Evolutionary conservation across 1,140 invertebrate species (phyloP).

Genomic region (Cherax quadricarinatus): DNA sequence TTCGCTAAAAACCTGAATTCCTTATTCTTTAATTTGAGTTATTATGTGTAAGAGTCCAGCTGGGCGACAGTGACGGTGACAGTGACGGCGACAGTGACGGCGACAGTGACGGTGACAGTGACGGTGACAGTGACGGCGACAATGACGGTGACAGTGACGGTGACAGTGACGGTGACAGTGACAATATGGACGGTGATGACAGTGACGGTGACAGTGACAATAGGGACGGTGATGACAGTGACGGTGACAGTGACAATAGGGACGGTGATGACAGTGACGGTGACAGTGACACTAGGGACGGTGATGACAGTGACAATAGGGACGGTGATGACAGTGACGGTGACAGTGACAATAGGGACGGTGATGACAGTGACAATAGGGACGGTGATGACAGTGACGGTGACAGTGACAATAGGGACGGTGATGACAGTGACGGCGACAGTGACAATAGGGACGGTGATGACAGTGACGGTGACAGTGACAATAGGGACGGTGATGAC

Average conservation of each 20-base stretch:
- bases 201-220: background rate
- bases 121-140: background rate
- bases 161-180: background rate
- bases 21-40: slow-evolving; percentile 21
- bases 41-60: slow-evolving; percentile 1
- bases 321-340: background rate
- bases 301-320: background rate
- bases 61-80: background rate
- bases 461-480: too few relatives aligned
- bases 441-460: background rate
- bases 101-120: background rate
- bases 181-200: too few relatives aligned
- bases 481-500: too few relatives aligned
- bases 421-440: background rate
- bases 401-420: background rate
- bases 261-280: too few relatives aligned
- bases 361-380: background rate
- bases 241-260: background rate
- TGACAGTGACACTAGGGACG: background rate
- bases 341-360: background rate
- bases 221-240: slow-evolving; percentile 6
- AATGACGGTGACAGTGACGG: background rate
- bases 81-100: too few relatives aligned
- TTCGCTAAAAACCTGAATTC: slow-evolving; percentile 4
- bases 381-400: background rate